Base-by-base conservation (phyloP, 2,797 vertebrate genomes). In the Selene dorsalis region DNA sequence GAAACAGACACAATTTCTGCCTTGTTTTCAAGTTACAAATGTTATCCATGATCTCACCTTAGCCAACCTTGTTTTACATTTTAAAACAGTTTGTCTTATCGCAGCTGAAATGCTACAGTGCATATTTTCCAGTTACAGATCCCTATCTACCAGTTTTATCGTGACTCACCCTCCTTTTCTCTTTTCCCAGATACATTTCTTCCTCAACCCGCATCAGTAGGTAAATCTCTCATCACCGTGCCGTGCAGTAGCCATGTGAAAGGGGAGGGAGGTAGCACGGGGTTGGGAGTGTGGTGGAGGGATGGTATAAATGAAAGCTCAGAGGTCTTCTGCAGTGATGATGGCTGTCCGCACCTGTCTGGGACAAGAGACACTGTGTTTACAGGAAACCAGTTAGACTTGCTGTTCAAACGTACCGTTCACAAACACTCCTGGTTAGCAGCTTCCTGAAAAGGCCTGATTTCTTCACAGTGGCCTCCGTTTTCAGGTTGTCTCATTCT, bases 301-400 rank as follows among this genome's bases (percentile, higher is more conserved):
- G 72, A 73, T 24, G 59, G 81, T 79, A 79, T 26, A 50, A 73
- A 48, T 9, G 0, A 71, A 70, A 77, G 50, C 74, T 80, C 68
- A 74, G 47, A 89, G 77, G 66, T 82, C 80, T 59, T 24, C 38
- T 2, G 18, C 38, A 32, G 60, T 43, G 86, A 88, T 81, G 79
- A 88, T 4, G 26, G 78, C 88, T 91, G 78, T 92, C 88, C 82
- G 61, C 88, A 85, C 86, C 85, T 85, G 67, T 63, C 53, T 48
- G 52, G 41, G 41, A 83, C 82, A 78, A 74, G 63, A 80, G 43
- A 20, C 26, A 4, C 67, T 30, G 50, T 77, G 78, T 87, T 91
- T 89, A 72, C 65, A 75, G 69, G 59, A 90, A 92, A 91, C 84
- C 79, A 80, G 84, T 89, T 83, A 68, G 71, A 86, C 83, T 77